Conservation (phyloP, 2,797 vertebrate genomes). For the Melanotaenia nigrans region DNA sequence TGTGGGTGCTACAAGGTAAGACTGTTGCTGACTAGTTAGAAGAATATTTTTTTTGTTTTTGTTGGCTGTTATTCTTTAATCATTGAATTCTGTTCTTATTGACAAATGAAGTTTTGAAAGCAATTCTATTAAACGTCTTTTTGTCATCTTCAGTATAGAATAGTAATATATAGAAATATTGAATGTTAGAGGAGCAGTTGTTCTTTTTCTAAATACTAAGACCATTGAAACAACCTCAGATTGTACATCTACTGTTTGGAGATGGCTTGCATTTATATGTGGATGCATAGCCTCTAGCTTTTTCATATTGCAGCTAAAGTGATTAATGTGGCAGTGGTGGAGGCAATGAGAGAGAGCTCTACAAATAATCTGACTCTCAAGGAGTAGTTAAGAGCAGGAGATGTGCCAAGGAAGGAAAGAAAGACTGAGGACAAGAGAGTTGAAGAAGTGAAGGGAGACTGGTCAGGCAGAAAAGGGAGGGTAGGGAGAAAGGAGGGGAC, state of each 20-base stretch:
- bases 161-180: background rate
- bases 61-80: background rate
- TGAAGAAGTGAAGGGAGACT: conserved; percentile 49
- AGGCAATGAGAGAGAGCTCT: conserved; percentile 56
- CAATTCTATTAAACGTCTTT: background rate
- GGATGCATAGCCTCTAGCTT: conserved; percentile 17
- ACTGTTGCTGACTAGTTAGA: background rate
- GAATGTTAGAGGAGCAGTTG: background rate
- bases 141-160: background rate
- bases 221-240: conserved; percentile 6
- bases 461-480: conserved; percentile 63
- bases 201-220: background rate
- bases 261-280: conserved; percentile 5
- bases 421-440: conserved; percentile 50
- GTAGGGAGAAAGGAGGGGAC: conserved; percentile 53
- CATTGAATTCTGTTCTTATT: background rate
- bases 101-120: background rate
- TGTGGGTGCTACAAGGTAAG: background rate
- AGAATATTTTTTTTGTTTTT: background rate
- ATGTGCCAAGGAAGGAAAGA: conserved; percentile 50
- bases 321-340: conserved; percentile 45
- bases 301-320: conserved; percentile 21
- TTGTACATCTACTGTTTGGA: background rate
- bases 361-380: conserved; percentile 64
- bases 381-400: conserved; percentile 66